Conservation (phyloP, 2,888 invertebrate genomes). For the Zelleria hepariella region DNA sequence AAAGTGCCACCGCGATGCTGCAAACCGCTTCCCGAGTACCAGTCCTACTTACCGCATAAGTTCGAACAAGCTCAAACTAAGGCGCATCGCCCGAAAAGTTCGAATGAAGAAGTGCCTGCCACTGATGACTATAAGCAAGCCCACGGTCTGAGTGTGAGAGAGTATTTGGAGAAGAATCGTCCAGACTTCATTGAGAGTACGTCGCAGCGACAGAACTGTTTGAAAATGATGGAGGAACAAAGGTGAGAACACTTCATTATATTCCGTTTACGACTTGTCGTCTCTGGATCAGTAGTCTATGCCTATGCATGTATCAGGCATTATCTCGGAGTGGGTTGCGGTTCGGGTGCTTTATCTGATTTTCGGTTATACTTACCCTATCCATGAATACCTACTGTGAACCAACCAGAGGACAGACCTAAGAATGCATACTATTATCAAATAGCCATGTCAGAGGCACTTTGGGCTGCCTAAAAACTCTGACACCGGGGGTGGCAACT, state of each 20-base stretch:
- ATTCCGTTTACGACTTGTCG: background rate
- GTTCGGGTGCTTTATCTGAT: background rate
- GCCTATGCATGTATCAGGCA: too few relatives aligned
- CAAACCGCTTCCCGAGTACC: background rate
- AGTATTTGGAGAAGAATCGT: slow-evolving; percentile 77
- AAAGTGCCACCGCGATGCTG: slow-evolving; percentile 46
- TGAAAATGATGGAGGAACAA: slow-evolving; percentile 45
- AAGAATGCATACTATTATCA: too few relatives aligned
- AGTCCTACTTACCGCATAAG: background rate
- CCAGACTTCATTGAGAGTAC: slow-evolving; percentile 76
- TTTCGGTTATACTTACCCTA: too few relatives aligned
- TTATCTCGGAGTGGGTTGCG: too few relatives aligned
- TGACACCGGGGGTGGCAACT: too few relatives aligned
- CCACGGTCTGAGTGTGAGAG: slow-evolving; percentile 69
- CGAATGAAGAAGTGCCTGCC: slow-evolving; percentile 47
- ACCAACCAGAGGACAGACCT: too few relatives aligned
- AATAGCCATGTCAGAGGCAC: too few relatives aligned
- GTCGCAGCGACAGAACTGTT: slow-evolving; percentile 43
- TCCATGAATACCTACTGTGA: too few relatives aligned
- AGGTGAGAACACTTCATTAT: slow-evolving; percentile 38
- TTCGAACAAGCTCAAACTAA: background rate
- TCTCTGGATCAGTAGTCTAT: too few relatives aligned
- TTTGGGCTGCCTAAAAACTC: too few relatives aligned
- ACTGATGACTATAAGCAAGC: slow-evolving; percentile 39
- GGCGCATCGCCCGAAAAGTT: slow-evolving; percentile 31